Evolutionary conservation across 2,797 vertebrate genomes (phyloP).

Genomic region (Tenualosa thibaudeaui): DNA sequence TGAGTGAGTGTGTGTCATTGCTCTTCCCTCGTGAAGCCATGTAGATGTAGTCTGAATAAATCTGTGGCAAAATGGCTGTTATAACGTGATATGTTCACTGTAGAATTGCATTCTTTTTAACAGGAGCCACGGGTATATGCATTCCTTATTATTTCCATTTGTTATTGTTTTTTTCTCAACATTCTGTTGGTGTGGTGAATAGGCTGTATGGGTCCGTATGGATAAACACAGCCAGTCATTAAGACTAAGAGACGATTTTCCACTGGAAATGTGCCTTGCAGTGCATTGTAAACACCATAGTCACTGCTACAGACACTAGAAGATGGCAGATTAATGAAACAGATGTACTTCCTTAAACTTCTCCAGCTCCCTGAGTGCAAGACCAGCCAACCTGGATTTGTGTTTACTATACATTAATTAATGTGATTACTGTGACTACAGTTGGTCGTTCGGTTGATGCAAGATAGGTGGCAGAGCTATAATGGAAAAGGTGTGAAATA

Average conservation of each 20-base stretch:
- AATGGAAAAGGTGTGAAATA: not conserved
- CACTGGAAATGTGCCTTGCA: slow-evolving; percentile 15
- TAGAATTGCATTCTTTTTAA: not conserved
- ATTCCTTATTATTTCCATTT: not conserved
- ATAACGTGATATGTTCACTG: slow-evolving; percentile 13
- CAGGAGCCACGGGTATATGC: not conserved
- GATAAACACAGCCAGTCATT: not conserved
- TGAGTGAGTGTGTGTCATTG: slow-evolving; percentile 7
- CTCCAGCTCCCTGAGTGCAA: not conserved
- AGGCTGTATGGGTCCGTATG: not conserved
- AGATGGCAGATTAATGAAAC: not conserved
- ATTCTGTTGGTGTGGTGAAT: not conserved
- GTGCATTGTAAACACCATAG: not conserved
- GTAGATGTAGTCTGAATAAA: slow-evolving; percentile 1
- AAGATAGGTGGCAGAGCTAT: not conserved
- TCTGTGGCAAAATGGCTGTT: slow-evolving; percentile 22
- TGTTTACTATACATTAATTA: slow-evolving; percentile 12
- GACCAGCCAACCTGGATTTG: not conserved
- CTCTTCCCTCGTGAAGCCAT: slow-evolving; percentile 5
- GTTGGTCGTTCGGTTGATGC: not conserved
- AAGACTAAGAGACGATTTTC: not conserved
- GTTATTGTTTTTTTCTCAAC: not conserved
- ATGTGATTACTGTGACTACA: slow-evolving; percentile 2
- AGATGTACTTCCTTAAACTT: not conserved
- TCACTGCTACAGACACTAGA: not conserved